Conservation (phyloP, 2,797 vertebrate genomes). For the Acanthis flammea region DNA sequence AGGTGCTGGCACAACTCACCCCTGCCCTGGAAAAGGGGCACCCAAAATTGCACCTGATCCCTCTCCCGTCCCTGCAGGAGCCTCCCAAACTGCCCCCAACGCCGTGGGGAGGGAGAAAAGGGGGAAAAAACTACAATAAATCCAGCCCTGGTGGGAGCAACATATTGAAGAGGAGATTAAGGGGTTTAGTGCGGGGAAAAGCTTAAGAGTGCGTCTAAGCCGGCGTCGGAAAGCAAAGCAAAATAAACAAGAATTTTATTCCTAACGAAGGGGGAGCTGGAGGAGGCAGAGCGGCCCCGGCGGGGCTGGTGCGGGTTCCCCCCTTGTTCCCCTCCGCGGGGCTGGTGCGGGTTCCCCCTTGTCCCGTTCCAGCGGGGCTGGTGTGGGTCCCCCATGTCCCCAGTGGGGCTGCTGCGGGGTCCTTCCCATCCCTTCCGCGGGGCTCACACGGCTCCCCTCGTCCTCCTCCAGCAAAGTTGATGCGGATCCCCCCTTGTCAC, state of each 20-base stretch:
- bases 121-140: background rate
- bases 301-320: background rate
- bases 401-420: background rate
- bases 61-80: background rate
- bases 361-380: background rate
- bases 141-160: slow-evolving; percentile 28
- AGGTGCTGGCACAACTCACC: background rate
- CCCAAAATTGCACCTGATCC: background rate
- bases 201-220: slow-evolving; percentile 45
- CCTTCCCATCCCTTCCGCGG: background rate
- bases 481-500: background rate
- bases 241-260: slow-evolving; percentile 50
- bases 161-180: slow-evolving; percentile 58
- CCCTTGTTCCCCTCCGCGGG: background rate
- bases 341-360: background rate
- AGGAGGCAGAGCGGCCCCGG: background rate
- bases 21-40: background rate
- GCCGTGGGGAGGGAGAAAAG: background rate
- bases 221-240: slow-evolving; percentile 7
- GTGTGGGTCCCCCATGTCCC: background rate
- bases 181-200: slow-evolving; percentile 37
- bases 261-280: background rate
- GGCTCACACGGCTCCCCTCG: background rate
- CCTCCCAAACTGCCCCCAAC: background rate
- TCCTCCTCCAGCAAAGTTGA: background rate